Evolutionary conservation across 2,113 vertebrate genomes (phyloP).

Genomic region (Phrynosoma platyrhinos): DNA sequence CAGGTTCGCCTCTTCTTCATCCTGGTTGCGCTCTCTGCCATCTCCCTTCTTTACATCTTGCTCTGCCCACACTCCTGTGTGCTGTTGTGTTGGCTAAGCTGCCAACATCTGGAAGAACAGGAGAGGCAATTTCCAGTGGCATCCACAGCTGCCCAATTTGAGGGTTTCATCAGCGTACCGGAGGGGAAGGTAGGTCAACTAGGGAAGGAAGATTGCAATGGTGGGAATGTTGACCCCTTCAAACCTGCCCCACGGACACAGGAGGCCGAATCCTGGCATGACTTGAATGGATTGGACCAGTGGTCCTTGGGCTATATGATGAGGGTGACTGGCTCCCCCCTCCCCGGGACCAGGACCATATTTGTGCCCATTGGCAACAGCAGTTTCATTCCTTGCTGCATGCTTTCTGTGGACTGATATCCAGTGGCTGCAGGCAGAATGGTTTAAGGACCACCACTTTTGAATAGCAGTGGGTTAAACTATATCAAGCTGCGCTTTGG

Average conservation of each 20-base stretch:
- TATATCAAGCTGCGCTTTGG: too few relatives aligned
- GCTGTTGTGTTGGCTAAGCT: conserved; percentile 52
- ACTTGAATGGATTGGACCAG: too few relatives aligned
- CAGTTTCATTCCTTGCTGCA: background rate
- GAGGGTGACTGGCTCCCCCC: background rate
- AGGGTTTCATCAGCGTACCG: conserved; percentile 77
- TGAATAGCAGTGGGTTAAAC: too few relatives aligned
- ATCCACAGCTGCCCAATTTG: conserved; percentile 54
- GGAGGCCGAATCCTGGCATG: background rate
- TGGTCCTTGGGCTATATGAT: too few relatives aligned
- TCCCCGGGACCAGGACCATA: too few relatives aligned
- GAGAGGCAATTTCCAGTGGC: background rate
- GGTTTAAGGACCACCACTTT: too few relatives aligned
- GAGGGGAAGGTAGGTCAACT: conserved; percentile 77
- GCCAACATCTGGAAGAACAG: conserved; percentile 12
- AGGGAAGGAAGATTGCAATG: conserved; percentile 73
- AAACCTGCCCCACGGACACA: too few relatives aligned
- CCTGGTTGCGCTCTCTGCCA: conserved; percentile 25
- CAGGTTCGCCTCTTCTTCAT: conserved; percentile 70
- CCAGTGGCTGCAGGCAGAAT: too few relatives aligned
- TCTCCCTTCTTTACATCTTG: conserved; percentile 44
- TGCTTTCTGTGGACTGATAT: too few relatives aligned
- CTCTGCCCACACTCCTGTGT: conserved; percentile 41
- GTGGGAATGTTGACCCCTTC: too few relatives aligned
- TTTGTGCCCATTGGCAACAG: too few relatives aligned